phyloP scores from a whole-genome alignment of 2,888 invertebrate species.

The Gari tellinella region DNA sequence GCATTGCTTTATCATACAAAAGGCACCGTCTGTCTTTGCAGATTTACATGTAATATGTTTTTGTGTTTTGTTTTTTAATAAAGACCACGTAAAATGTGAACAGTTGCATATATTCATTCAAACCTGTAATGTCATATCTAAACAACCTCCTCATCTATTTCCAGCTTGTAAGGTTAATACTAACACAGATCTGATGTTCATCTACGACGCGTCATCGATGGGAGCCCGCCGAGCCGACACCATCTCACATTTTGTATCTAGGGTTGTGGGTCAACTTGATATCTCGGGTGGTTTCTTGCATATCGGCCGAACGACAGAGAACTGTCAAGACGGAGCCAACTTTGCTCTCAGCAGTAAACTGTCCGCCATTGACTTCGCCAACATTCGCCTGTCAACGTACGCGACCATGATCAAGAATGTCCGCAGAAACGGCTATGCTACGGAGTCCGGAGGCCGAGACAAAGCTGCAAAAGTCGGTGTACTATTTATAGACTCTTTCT shows the following conservation, averaged over 20 bases:
- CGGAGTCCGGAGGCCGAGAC: slow-evolving; percentile 51
- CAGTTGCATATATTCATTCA: too few relatives aligned
- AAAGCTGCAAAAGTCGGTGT: slow-evolving; percentile 49
- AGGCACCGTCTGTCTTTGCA: too few relatives aligned
- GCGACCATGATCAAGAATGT: slow-evolving; percentile 53
- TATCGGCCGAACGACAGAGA: slow-evolving; percentile 56
- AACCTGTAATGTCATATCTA: too few relatives aligned
- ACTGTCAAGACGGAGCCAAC: slow-evolving; percentile 57
- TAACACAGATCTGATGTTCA: slow-evolving; percentile 63
- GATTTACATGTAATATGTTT: too few relatives aligned
- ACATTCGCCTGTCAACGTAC: slow-evolving; percentile 47
- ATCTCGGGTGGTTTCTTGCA: slow-evolving; percentile 44
- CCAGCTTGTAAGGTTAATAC: slow-evolving; percentile 54
- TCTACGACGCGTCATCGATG: slow-evolving; percentile 63
- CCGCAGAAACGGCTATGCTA: slow-evolving; percentile 40
- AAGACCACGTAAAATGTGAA: too few relatives aligned
- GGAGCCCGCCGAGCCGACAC: slow-evolving; percentile 50
- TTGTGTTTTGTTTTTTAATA: too few relatives aligned
- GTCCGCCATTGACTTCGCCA: slow-evolving; percentile 40
- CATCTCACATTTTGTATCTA: slow-evolving; percentile 55
- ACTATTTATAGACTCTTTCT: slow-evolving; percentile 56
- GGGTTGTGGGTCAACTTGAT: slow-evolving; percentile 39
- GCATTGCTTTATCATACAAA: too few relatives aligned
- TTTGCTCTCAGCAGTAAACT: slow-evolving; percentile 49
- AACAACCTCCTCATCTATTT: too few relatives aligned